A percentile compares a stretch with the other conserved stretches of the same genome.
These are phyloP conservation scores for Macquaria ambigua DNA, from an alignment of 2,113 vertebrate species.

Conservation along the genomic window DNA sequence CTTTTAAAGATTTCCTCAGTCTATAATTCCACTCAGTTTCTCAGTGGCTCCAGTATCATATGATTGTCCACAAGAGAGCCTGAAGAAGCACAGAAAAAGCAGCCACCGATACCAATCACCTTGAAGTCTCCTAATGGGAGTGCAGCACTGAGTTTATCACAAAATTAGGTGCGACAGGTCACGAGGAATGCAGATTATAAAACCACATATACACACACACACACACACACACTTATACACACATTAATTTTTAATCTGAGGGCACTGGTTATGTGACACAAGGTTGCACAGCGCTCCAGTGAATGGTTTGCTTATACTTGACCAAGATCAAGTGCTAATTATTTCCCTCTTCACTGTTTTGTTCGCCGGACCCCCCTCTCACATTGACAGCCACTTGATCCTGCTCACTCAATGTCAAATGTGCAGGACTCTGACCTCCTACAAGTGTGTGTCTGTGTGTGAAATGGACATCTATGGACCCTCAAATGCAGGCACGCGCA, in stretches of 20 bases:
- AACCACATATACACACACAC: not conserved
- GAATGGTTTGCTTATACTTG: conserved; percentile 25
- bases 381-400: conserved; percentile 30
- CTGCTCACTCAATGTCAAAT: not conserved
- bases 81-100: conserved; percentile 29
- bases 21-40: conserved; percentile 55
- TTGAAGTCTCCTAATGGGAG: conserved; percentile 56
- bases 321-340: conserved; percentile 21
- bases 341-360: conserved; percentile 29
- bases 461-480: conserved; percentile 2
- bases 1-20: conserved; percentile 69
- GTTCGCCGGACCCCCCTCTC: not conserved
- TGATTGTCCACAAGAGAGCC: conserved; percentile 41
- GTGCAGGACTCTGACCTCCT: conserved; percentile 19
- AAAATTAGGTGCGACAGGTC: conserved; percentile 19
- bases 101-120: conserved; percentile 49
- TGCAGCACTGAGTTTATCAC: conserved; percentile 15
- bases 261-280: not conserved
- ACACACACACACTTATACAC: not conserved
- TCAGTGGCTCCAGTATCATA: conserved; percentile 59
- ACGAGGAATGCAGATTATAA: conserved; percentile 19
- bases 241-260: conserved; percentile 10
- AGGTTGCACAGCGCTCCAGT: not conserved
- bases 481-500: not conserved
- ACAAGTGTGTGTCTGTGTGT: conserved; percentile 13